Evolutionary conservation across 1,140 invertebrate genomes (phyloP), one percentile per base, ranked within the genome.

Genomic region (Melipona quadrifasciata): DNA sequence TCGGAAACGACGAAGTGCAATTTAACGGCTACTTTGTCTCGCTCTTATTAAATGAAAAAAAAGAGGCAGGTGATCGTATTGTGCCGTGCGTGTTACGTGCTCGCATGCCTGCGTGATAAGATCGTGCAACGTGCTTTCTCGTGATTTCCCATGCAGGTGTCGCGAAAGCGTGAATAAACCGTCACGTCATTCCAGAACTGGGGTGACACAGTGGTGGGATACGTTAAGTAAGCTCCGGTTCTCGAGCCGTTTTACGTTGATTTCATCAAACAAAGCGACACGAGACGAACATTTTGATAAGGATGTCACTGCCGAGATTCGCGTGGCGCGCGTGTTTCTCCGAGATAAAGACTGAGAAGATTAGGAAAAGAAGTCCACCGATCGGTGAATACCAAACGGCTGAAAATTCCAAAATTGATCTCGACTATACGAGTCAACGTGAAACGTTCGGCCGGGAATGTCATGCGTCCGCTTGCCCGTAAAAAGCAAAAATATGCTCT

Each of bases 71-170:
- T 88, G 80, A 88, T 72, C 31, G 82, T 81, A 80, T 71, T 75
- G 73, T 78, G 68, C 75, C 78, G 75, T 87, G 82, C 87, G 87
- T 86, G 87, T 65, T 51, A 58, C 87, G 86, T 89, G 84, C 87
- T 82, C n/a, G 71, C 87, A 85, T 89, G 87, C 87, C 65, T 82
- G 84, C 76, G 79, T 85, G 87, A 88, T 57, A 58, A 82, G 72
- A 81, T 84, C 77, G 21, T 88, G 87, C 87, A 72, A 47, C 64
- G 86, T 87, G 87, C 73, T 71, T 47, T 11, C 64, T 82, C 72
- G 71, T 80, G 76, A 74, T 65, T 82, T 86, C 31, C 39, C 55
- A 78, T 34, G 74, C 61, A 88, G 73, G 84, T 80, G 75, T 79
- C 17, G 55, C 27, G 53, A 61, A 71, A 67, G 82, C 58, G 71